Evolutionary conservation across 2,888 invertebrate genomes (phyloP).

Genomic region (Scaeva pyrastri): DNA sequence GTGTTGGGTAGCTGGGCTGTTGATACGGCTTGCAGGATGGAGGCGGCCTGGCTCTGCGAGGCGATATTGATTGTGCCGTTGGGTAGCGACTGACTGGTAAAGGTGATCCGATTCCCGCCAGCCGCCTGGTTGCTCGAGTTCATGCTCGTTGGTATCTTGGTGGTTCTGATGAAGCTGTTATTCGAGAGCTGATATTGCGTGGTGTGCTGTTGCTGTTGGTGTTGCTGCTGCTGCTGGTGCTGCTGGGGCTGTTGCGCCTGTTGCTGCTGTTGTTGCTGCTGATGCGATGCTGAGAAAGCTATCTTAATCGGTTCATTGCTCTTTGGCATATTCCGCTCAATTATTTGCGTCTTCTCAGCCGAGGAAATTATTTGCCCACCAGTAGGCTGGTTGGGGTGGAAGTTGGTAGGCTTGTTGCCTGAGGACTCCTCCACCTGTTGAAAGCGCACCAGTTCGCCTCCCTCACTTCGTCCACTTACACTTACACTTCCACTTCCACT

Average conservation of each 20-base stretch:
- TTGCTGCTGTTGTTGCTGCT: slow-evolving; percentile 86
- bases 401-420: slow-evolving; percentile 16
- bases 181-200: slow-evolving; percentile 76
- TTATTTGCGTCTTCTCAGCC: slow-evolving; percentile 62
- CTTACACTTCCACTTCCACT: neutral
- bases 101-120: slow-evolving; percentile 86
- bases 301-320: slow-evolving; percentile 86
- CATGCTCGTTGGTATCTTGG: slow-evolving; percentile 78
- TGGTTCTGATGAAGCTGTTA: slow-evolving; percentile 76
- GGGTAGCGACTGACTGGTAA: slow-evolving; percentile 87
- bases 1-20: slow-evolving; percentile 84
- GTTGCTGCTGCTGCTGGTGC: slow-evolving; percentile 86
- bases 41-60: slow-evolving; percentile 80
- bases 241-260: slow-evolving; percentile 84
- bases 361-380: slow-evolving; percentile 76
- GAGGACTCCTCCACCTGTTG: slow-evolving; percentile 67
- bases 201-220: slow-evolving; percentile 81
- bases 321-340: slow-evolving; percentile 82
- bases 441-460: slow-evolving; percentile 38
- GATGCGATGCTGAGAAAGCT: slow-evolving; percentile 85
- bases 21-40: slow-evolving; percentile 84
- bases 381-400: slow-evolving; percentile 52
- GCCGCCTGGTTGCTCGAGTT: slow-evolving; percentile 82
- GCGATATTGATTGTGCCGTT: slow-evolving; percentile 89
- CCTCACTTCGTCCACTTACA: slow-evolving; percentile 29